Evolutionary conservation across 2,888 invertebrate species (phyloP).

Genomic region (Erynnis tages): DNA sequence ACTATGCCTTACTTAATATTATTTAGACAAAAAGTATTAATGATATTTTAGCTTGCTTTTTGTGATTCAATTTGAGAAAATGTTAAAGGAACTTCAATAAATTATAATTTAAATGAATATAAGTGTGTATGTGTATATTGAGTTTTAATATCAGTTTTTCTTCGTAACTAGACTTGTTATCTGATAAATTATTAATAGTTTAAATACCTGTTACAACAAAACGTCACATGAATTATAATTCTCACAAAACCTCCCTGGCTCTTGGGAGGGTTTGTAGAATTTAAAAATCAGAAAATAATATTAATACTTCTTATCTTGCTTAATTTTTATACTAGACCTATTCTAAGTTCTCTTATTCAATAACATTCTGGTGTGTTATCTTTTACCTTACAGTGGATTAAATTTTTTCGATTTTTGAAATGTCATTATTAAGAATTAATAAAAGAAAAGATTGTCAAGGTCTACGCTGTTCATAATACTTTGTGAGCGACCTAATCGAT

Average conservation of each 20-base stretch:
- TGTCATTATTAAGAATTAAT: conserved; percentile 31
- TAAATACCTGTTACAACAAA: no score
- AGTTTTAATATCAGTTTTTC: neutral
- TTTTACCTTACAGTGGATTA: conserved; percentile 77
- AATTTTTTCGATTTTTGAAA: conserved; percentile 53
- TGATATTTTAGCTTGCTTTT: neutral
- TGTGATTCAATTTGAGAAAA: neutral
- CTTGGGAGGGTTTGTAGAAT: conserved; percentile 26
- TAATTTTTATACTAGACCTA: conserved; percentile 44
- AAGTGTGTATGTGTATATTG: neutral
- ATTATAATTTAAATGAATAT: no score
- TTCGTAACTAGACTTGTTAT: no score
- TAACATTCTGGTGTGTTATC: conserved; percentile 70
- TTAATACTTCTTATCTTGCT: conserved; percentile 20
- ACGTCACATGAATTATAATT: neutral
- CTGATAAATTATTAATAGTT: no score
- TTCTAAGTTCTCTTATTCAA: conserved; percentile 25
- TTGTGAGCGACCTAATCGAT: no score
- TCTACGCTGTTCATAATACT: no score
- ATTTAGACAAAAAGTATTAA: conserved; percentile 18
- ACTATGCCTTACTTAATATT: neutral
- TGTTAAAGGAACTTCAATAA: no score
- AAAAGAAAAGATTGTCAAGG: no score
- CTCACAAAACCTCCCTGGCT: conserved; percentile 27
- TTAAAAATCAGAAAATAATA: conserved; percentile 22